Evolutionary conservation across 2,113 vertebrate species (phyloP).

Genomic region (Gila orcuttii): DNA sequence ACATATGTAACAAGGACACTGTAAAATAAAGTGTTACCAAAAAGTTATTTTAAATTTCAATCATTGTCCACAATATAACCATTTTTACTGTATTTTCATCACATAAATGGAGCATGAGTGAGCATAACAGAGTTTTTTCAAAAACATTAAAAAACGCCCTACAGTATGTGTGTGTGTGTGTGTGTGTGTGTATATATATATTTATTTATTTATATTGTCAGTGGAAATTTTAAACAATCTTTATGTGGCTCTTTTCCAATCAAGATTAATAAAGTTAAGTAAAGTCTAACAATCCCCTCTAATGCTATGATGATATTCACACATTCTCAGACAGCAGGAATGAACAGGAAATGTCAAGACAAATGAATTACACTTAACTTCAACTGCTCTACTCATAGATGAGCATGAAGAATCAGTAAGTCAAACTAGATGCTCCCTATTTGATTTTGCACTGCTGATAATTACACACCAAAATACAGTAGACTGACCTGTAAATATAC

Average conservation of each 20-base stretch:
- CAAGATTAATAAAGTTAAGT: neutral
- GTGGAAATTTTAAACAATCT: neutral
- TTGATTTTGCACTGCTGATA: neutral
- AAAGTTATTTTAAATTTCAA: too few species aligned
- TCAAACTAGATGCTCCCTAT: neutral
- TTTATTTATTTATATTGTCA: too few species aligned
- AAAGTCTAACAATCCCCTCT: neutral
- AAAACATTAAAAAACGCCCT: neutral
- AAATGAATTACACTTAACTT: neutral
- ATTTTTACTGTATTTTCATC: neutral
- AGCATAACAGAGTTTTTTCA: neutral
- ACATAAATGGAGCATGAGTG: neutral
- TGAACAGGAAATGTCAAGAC: neutral
- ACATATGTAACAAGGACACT: too few species aligned
- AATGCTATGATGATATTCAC: neutral
- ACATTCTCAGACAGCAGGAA: neutral
- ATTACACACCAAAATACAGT: neutral
- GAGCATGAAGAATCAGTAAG: neutral
- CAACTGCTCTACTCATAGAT: neutral
- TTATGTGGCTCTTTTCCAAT: neutral
- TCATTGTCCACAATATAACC: neutral
- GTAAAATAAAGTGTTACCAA: too few species aligned
- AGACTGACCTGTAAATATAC: neutral
- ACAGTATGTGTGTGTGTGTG: too few species aligned
- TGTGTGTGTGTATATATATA: too few species aligned